A percentile compares a stretch with the other conserved stretches of the same genome.
These are phyloP conservation scores for Tadarida brasiliensis DNA, from an alignment of 2,797 vertebrate genomes.

Conservation along the genomic window DNA sequence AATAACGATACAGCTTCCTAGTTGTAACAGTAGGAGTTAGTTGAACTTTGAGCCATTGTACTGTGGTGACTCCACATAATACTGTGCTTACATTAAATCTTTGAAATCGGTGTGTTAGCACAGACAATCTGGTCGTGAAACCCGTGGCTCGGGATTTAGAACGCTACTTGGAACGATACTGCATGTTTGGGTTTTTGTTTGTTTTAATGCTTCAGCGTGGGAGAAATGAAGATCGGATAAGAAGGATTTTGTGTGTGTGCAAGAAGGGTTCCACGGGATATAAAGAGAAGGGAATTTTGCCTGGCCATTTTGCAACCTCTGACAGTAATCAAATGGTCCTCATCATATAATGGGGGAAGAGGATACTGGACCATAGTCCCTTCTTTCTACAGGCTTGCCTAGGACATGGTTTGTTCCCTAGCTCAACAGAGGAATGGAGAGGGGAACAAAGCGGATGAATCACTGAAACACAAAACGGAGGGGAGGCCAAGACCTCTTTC, in stretches of 20 bases:
- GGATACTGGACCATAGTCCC: neutral
- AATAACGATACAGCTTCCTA: neutral
- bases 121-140: constrained; percentile 8
- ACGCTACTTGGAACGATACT: neutral
- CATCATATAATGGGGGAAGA: neutral
- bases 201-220: constrained; percentile 21
- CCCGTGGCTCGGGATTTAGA: neutral
- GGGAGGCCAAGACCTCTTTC: neutral
- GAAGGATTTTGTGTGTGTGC: neutral
- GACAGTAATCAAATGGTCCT: neutral
- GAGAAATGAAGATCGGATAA: neutral
- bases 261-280: neutral
- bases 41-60: neutral
- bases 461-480: neutral
- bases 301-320: neutral
- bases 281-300: neutral
- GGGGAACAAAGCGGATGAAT: neutral
- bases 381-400: neutral
- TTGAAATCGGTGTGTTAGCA: neutral
- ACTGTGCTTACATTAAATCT: neutral
- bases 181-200: neutral
- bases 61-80: neutral
- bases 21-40: neutral
- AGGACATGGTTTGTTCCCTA: neutral
- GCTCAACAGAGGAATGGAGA: neutral